Evolutionary conservation across 2,113 vertebrate genomes (phyloP).

Genomic region (Ardeotis arabs): DNA sequence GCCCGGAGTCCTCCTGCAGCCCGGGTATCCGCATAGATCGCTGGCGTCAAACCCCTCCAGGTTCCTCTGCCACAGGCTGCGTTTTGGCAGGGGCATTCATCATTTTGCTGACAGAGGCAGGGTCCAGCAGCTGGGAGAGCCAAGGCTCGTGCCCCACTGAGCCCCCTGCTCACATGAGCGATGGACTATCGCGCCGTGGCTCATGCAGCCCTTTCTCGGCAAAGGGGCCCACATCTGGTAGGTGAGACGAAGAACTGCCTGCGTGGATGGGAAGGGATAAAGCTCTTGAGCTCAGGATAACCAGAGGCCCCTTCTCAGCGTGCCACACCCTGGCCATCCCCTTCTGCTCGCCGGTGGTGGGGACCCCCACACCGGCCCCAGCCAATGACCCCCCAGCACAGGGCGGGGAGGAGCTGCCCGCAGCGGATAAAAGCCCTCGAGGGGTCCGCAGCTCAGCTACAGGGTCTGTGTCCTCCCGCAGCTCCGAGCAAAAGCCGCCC

Average conservation of each 20-base stretch:
- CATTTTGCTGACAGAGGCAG: rapidly evolving
- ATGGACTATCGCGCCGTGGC: rapidly evolving
- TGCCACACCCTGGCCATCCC: background rate
- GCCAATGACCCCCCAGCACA: rapidly evolving
- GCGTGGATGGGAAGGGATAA: background rate
- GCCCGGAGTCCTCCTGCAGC: background rate
- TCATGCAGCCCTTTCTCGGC: background rate
- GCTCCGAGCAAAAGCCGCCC: background rate
- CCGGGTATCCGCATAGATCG: rapidly evolving
- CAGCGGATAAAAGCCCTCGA: background rate
- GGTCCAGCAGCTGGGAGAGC: background rate
- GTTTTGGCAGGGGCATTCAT: background rate
- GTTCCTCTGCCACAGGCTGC: background rate
- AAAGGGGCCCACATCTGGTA: background rate
- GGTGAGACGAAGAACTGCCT: background rate
- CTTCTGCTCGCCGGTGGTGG: rapidly evolving
- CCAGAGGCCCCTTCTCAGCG: background rate
- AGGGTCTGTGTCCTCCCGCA: background rate
- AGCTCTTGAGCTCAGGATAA: background rate
- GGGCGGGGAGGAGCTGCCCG: background rate
- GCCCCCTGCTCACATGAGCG: background rate
- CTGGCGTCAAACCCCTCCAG: background rate
- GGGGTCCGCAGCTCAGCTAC: background rate
- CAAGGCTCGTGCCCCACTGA: rapidly evolving
- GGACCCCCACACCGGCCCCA: background rate